Percentiles rank a stretch among this genome's conserved stretches.
phyloP scores from a whole-genome alignment of 2,113 vertebrate species.

The Malurus elegans region DNA sequence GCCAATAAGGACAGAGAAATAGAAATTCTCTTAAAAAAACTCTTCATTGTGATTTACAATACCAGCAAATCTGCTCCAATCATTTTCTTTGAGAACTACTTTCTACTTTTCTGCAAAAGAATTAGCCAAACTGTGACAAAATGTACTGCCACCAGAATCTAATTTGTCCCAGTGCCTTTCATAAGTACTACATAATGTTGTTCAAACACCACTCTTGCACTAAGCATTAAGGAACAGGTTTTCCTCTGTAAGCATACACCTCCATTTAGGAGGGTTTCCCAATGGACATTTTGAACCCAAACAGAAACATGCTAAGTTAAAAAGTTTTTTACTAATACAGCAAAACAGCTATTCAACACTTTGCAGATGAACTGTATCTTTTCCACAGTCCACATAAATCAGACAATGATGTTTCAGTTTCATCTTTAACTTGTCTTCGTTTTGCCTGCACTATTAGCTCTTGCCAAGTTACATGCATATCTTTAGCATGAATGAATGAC shows the following conservation, averaged over 20 bases:
- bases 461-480: not conserved
- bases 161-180: not conserved
- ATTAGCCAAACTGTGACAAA: not conserved
- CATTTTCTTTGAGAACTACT: not conserved
- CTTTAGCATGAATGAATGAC: not conserved
- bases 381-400: not conserved
- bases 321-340: not conserved
- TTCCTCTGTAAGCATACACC: not conserved
- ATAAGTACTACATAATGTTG: not conserved
- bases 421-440: not conserved
- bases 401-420: not conserved
- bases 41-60: not conserved
- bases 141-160: not conserved
- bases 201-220: not conserved
- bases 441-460: not conserved
- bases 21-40: not conserved
- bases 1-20: not conserved
- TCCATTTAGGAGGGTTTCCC: not conserved
- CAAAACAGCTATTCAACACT: not conserved
- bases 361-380: not conserved
- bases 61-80: not conserved
- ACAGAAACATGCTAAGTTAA: not conserved
- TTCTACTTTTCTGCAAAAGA: not conserved
- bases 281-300: fast-evolving
- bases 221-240: not conserved